phyloP scores from a whole-genome alignment of 2,113 vertebrate genomes.

The Mesocricetus auratus region DNA sequence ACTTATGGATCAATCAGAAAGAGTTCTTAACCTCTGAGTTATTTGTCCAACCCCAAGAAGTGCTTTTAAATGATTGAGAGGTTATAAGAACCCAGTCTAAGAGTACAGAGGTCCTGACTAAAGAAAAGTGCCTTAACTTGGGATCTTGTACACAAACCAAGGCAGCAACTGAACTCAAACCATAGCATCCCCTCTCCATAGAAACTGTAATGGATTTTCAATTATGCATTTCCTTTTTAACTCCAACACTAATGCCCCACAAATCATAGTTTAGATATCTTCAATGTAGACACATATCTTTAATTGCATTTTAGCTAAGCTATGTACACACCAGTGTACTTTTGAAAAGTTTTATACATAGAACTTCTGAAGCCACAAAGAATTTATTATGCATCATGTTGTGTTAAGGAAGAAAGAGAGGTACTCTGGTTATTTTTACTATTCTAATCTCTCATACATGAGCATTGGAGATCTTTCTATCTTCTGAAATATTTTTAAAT shows the following conservation, averaged over 20 bases:
- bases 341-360: conserved; percentile 16
- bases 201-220: not conserved
- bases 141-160: not conserved
- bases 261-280: conserved; percentile 21
- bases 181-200: not conserved
- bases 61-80: not conserved
- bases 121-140: not conserved
- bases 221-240: not conserved
- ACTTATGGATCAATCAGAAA: not conserved
- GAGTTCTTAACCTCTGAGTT: not conserved
- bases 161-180: not conserved
- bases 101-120: not conserved
- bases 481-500: not conserved
- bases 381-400: not conserved
- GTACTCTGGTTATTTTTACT: not conserved
- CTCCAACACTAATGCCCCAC: not conserved
- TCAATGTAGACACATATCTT: not conserved
- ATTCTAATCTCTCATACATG: not conserved
- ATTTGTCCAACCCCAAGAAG: not conserved
- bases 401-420: not conserved
- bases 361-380: not conserved
- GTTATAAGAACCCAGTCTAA: not conserved
- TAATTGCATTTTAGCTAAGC: not conserved
- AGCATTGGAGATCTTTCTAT: not conserved
- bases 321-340: not conserved